A percentile compares a stretch with the other conserved stretches of the same genome.
Conservation (phyloP, 2,888 invertebrate species). For the Perizoma affinitatum region DNA sequence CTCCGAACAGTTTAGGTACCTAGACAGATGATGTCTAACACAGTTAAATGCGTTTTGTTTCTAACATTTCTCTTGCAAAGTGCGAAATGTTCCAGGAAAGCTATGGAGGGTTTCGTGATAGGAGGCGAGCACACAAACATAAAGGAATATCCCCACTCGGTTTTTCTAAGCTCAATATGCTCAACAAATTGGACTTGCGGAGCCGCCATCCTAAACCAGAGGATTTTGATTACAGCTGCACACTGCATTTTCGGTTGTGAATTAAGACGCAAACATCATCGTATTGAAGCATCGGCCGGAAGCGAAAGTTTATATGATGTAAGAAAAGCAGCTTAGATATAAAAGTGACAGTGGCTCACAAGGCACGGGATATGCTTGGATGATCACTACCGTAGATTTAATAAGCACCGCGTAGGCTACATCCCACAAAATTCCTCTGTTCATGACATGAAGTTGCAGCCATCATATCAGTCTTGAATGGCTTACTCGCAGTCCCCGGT, state of each 20-base stretch:
- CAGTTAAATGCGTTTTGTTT: conserved; percentile 12
- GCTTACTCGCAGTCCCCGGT: too few relatives aligned
- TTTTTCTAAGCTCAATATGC: conserved; percentile 31
- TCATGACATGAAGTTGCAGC: too few relatives aligned
- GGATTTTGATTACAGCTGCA: conserved; percentile 44
- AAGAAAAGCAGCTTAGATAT: neutral
- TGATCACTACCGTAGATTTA: too few relatives aligned
- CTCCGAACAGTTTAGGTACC: too few relatives aligned
- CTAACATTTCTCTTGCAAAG: conserved; percentile 4
- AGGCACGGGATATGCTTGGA: too few relatives aligned
- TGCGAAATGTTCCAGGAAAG: conserved; percentile 3
- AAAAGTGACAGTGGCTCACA: too few relatives aligned
- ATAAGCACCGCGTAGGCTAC: too few relatives aligned
- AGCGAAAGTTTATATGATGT: conserved; percentile 34
- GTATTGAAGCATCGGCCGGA: conserved; percentile 23
- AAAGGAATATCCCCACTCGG: conserved; percentile 35
- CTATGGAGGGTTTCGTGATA: conserved; percentile 40
- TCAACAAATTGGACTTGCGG: conserved; percentile 40
- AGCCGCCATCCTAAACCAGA: conserved; percentile 45
- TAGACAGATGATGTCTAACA: conserved; percentile 1
- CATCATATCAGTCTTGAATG: too few relatives aligned
- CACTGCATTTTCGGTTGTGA: conserved; percentile 40
- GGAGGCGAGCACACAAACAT: conserved; percentile 35
- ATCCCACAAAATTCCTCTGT: too few relatives aligned
- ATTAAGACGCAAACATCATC: neutral